Conservation (phyloP, 2,797 vertebrate species). For the Crax fasciolata region DNA sequence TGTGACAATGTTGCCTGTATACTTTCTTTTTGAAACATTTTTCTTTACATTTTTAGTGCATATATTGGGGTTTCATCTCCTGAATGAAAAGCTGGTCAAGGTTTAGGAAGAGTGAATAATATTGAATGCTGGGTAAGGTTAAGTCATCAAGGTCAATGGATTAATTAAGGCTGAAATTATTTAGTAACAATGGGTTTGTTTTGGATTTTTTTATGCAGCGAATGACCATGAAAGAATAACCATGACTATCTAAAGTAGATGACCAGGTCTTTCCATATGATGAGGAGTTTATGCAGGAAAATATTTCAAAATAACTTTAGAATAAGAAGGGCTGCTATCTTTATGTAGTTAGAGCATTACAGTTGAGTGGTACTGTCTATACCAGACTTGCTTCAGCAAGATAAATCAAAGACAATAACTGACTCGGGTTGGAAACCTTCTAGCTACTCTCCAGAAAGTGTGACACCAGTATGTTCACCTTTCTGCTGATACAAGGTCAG, state of each 20-base stretch:
- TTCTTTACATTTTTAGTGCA: background rate
- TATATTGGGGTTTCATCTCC: background rate
- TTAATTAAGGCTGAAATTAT: background rate
- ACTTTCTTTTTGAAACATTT: background rate
- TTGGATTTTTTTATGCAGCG: background rate
- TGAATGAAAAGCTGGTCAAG: background rate
- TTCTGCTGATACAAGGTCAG: background rate
- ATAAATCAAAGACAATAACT: background rate
- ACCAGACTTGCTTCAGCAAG: background rate
- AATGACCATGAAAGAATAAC: background rate
- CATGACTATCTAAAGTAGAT: background rate
- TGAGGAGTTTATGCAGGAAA: background rate
- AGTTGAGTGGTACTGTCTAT: background rate
- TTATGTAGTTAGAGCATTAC: background rate
- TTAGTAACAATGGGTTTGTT: fast-evolving
- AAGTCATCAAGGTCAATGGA: background rate
- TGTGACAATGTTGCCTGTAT: background rate
- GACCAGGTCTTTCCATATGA: background rate
- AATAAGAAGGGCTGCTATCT: background rate
- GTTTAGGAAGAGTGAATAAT: background rate
- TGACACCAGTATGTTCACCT: background rate
- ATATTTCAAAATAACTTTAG: background rate
- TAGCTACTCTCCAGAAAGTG: background rate
- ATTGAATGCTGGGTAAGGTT: background rate
- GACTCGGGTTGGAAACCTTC: background rate